Evolutionary conservation across 2,888 invertebrate genomes (phyloP).

Genomic region (Oxycera nigricornis): DNA sequence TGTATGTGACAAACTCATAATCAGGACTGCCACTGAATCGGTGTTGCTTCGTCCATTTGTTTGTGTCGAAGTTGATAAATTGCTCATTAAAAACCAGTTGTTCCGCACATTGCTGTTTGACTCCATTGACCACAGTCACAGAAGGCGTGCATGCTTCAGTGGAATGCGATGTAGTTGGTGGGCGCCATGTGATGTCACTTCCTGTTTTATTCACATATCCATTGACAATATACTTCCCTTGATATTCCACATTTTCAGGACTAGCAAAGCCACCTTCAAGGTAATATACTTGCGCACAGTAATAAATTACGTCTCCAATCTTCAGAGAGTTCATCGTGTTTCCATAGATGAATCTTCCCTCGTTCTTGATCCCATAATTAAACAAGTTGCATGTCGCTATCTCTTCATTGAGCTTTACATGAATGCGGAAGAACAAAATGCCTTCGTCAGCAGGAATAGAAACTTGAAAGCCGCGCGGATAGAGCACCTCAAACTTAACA

Average conservation of each 20-base stretch:
- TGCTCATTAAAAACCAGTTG: conserved; percentile 57
- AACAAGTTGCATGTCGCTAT: too few species aligned
- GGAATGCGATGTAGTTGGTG: too few species aligned
- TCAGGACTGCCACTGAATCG: conserved; percentile 56
- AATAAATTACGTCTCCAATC: conserved; percentile 73
- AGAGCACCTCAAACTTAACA: conserved; percentile 55
- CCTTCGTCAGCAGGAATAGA: conserved; percentile 69
- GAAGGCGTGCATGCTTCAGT: not conserved
- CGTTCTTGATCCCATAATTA: too few species aligned
- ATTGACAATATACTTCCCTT: conserved; percentile 57
- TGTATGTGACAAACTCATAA: conserved; percentile 55
- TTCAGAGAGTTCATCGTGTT: conserved; percentile 68
- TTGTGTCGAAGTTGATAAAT: conserved; percentile 52
- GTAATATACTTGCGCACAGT: conserved; percentile 78
- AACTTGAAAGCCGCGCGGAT: conserved; percentile 64
- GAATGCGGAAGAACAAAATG: conserved; percentile 76
- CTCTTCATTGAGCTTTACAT: conserved; percentile 76
- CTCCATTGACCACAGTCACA: conserved; percentile 30
- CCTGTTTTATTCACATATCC: conserved; percentile 26
- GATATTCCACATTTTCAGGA: too few species aligned
- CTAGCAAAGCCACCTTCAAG: conserved; percentile 73
- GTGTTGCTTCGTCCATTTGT: conserved; percentile 55
- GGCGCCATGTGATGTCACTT: too few species aligned
- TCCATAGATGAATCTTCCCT: conserved; percentile 73
- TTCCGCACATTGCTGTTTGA: conserved; percentile 50